Conservation (phyloP, 2,888 invertebrate genomes). For the Rhogogaster chlorosoma region DNA sequence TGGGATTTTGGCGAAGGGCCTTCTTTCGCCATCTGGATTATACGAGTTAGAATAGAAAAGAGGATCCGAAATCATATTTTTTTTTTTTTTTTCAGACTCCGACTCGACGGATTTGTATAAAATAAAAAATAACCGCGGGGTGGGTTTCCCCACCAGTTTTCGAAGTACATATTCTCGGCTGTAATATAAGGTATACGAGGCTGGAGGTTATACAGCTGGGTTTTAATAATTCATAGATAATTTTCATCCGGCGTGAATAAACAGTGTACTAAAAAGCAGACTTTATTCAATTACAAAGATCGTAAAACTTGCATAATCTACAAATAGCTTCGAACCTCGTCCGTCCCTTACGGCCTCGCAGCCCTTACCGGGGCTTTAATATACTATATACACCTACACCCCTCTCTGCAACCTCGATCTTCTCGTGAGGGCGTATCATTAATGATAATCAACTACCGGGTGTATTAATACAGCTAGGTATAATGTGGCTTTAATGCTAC, state of each 20-base stretch:
- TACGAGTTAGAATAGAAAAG: not conserved
- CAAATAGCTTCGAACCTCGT: constrained; percentile 54
- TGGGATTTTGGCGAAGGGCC: not conserved
- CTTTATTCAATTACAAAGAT: constrained; percentile 55
- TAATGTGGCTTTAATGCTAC: constrained; percentile 42
- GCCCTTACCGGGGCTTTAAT: constrained; percentile 47
- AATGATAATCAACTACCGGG: constrained; percentile 59
- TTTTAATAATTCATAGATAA: constrained; percentile 35
- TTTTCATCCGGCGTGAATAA: constrained; percentile 30
- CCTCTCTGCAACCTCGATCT: not conserved
- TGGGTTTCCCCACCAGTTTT: not conserved
- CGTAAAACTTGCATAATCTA: constrained; percentile 68
- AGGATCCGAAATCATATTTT: not conserved
- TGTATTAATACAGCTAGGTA: constrained; percentile 56
- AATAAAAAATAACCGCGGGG: no score
- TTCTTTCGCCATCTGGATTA: not conserved
- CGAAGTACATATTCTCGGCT: not conserved
- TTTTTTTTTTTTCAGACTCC: not conserved
- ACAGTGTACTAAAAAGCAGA: constrained; percentile 49
- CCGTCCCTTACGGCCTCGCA: not conserved
- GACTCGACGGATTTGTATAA: no score
- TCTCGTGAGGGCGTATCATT: constrained; percentile 53
- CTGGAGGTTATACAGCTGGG: not conserved
- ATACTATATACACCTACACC: constrained; percentile 24
- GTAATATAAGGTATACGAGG: not conserved